Evolutionary conservation across 1,140 invertebrate genomes (phyloP).

Genomic region (Orussus abietinus): DNA sequence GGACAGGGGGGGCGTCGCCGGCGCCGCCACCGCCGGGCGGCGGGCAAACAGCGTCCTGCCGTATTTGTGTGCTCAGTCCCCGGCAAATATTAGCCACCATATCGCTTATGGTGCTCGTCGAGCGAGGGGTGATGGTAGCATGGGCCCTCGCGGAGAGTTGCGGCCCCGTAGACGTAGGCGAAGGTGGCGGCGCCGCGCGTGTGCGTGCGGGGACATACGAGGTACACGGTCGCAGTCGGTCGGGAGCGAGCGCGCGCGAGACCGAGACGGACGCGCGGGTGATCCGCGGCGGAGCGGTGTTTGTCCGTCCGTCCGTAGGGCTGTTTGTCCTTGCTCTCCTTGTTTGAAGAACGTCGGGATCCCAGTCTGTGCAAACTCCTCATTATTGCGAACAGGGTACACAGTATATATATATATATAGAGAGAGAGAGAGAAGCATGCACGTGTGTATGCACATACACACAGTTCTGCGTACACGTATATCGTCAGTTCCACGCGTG

Average conservation of each 20-base stretch:
- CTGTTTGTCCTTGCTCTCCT: constrained; percentile 38
- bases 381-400: constrained; percentile 45
- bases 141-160: too few relatives aligned
- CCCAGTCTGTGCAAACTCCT: constrained; percentile 49
- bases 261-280: constrained; percentile 13
- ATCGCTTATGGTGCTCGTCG: constrained; percentile 50
- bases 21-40: constrained; percentile 26
- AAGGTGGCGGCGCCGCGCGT: constrained; percentile 1
- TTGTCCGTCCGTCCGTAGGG: constrained; percentile 39
- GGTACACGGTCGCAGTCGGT: background rate
- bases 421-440: too few relatives aligned
- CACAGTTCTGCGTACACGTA: background rate
- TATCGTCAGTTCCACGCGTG: too few relatives aligned
- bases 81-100: constrained; percentile 53
- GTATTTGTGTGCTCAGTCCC: constrained; percentile 49
- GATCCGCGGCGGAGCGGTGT: constrained; percentile 36
- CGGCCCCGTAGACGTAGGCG: background rate
- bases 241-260: background rate
- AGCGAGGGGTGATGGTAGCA: too few relatives aligned
- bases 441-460: constrained; percentile 25
- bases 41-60: constrained; percentile 36
- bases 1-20: too few relatives aligned
- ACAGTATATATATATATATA: constrained; percentile 23
- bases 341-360: constrained; percentile 48
- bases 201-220: background rate